phyloP scores from a whole-genome alignment of 2,797 vertebrate species.

The Spondyliosoma cantharus region DNA sequence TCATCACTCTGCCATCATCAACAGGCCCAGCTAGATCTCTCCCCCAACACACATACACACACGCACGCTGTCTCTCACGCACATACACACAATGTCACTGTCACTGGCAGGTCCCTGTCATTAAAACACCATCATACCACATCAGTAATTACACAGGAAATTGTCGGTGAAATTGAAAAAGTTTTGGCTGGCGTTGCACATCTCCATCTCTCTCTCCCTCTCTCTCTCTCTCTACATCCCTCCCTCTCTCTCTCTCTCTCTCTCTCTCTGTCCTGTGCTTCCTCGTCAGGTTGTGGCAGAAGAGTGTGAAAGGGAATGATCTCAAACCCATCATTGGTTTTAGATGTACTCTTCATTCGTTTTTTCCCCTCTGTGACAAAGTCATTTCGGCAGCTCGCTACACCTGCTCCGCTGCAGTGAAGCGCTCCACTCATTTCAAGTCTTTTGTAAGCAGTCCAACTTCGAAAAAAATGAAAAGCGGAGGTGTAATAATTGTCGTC shows the following conservation, averaged over 20 bases:
- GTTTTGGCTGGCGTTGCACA: slow-evolving; percentile 83
- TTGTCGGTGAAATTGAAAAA: slow-evolving; percentile 89
- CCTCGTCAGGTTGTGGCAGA: slow-evolving; percentile 75
- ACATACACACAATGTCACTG: slow-evolving; percentile 74
- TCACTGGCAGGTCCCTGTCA: slow-evolving; percentile 82
- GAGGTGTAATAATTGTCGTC: slow-evolving; percentile 49
- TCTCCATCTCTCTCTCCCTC: slow-evolving; percentile 77
- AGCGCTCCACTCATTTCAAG: slow-evolving; percentile 58
- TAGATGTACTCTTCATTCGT: slow-evolving; percentile 77
- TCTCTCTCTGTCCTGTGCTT: slow-evolving; percentile 54
- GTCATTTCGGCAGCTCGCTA: slow-evolving; percentile 70
- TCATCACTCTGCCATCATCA: slow-evolving; percentile 82
- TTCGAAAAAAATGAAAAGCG: slow-evolving; percentile 37
- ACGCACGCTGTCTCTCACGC: slow-evolving; percentile 45
- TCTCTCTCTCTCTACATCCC: slow-evolving; percentile 60
- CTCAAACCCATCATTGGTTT: slow-evolving; percentile 82
- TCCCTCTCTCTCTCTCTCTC: slow-evolving; percentile 47
- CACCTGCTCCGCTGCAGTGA: slow-evolving; percentile 68
- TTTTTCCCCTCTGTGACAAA: slow-evolving; percentile 74
- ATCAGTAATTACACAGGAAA: slow-evolving; percentile 89
- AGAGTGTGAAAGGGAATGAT: slow-evolving; percentile 81
- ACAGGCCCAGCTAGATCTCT: slow-evolving; percentile 72
- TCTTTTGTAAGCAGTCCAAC: slow-evolving; percentile 54
- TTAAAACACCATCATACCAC: slow-evolving; percentile 87
- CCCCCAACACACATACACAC: slow-evolving; percentile 48